Base-by-base conservation (phyloP, 2,113 vertebrate genomes). In the Strix uralensis region DNA sequence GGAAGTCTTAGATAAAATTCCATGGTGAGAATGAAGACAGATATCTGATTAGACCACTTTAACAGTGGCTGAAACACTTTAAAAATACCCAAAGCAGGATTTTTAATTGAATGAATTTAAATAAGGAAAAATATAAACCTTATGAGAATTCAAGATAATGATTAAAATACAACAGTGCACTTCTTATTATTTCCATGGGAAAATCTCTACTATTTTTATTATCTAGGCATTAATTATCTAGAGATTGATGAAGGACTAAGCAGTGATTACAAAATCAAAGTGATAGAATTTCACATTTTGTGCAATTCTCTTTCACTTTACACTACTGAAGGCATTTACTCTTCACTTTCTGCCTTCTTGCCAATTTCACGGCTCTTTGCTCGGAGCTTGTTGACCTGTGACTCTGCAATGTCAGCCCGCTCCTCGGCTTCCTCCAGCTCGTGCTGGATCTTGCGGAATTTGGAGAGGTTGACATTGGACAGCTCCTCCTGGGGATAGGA, bases 351-450 rank as follows among this genome's bases (percentile, higher is more conserved):
- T 70, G 95, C 15, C 66, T 97, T 98, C 19, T 98, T 98, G 92
- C 96, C 81, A 26, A 98, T 97, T 4, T 98, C 98, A 0, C 98
- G 91, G 73, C 97, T 97, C 85, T 98, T 98, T 7, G 96, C 97
- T 52, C 98, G 96, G 30, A 98, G 97, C 79, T 98, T 98, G 96
- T 98, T 98, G 95, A 98, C 98, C 93, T 98, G 98, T 0, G 98
- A 98, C 93, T 98, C 98, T 0, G 98, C 98, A 34, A 98, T 98
- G 93, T 98, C 98, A 32, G 98, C 98, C 52, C 98, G 90, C 25
- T 98, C 98, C 74, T 98, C 97, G 0, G 98, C 98, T 73, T 98
- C 98, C 82, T 98, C 98, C 95, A 98, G 96, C 90, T 98, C 98
- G 0, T 98, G 98, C 88, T 98, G 98, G 84, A 98, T 90, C 90